A percentile compares a stretch with the other conserved stretches of the same genome.
These are phyloP conservation scores for Alligator mississippiensis DNA, from an alignment of 2,113 vertebrate species.

Conservation along the genomic window DNA sequence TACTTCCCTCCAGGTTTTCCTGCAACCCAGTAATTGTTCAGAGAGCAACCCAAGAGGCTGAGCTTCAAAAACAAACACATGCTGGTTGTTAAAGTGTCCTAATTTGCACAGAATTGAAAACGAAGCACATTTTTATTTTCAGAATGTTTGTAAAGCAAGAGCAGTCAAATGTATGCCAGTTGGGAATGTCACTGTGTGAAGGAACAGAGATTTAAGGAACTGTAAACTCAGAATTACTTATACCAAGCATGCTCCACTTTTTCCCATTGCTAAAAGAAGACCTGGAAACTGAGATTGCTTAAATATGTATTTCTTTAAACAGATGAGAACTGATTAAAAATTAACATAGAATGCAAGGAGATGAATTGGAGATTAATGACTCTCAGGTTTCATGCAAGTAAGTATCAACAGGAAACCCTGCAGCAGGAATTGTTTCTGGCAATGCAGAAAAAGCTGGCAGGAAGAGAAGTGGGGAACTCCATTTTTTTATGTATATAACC, in stretches of 20 bases:
- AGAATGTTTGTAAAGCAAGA: conserved; percentile 23
- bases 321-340: conserved; percentile 13
- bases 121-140: background rate
- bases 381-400: conserved; percentile 14
- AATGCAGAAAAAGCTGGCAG: conserved; percentile 10
- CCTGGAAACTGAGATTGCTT: background rate
- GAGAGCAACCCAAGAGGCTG: background rate
- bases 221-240: conserved; percentile 35
- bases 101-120: conserved; percentile 11
- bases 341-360: background rate
- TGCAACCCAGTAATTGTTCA: background rate
- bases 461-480: conserved; percentile 17
- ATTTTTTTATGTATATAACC: conserved; percentile 25
- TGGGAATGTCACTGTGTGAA: conserved; percentile 32
- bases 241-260: conserved; percentile 3
- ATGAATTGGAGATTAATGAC: conserved; percentile 22
- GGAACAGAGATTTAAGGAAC: conserved; percentile 20
- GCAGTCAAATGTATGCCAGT: conserved; percentile 27
- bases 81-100: background rate
- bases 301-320: background rate
- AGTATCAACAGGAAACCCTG: conserved; percentile 15
- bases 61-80: background rate
- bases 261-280: conserved; percentile 26
- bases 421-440: conserved; percentile 36
- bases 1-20: background rate